phyloP scores from a whole-genome alignment of 2,113 vertebrate genomes.

The Dascyllus trimaculatus region DNA sequence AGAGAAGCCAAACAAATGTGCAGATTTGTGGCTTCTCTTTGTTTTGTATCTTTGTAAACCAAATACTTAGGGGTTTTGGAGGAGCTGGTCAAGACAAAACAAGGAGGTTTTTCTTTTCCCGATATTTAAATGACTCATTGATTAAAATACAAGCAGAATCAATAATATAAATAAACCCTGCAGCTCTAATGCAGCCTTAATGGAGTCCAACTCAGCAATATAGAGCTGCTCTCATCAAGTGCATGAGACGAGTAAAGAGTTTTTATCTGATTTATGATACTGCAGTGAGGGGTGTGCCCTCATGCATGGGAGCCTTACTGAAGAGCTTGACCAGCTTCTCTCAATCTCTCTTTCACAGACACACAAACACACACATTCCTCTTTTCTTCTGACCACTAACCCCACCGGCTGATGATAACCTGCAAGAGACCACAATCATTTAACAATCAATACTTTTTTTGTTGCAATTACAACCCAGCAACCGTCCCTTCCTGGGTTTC shows the following conservation, averaged over 20 bases:
- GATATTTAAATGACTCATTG: background rate
- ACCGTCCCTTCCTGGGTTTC: constrained; percentile 10
- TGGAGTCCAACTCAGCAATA: background rate
- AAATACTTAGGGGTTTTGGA: background rate
- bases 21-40: too few species aligned
- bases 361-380: constrained; percentile 11
- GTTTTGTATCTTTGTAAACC: background rate
- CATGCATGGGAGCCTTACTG: constrained; percentile 30
- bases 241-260: constrained; percentile 3
- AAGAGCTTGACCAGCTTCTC: background rate
- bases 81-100: background rate
- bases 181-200: background rate
- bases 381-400: constrained; percentile 1
- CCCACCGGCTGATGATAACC: constrained; percentile 9
- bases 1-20: background rate
- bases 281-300: constrained; percentile 48
- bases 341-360: background rate
- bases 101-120: background rate
- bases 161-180: background rate
- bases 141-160: background rate
- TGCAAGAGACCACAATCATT: constrained; percentile 33
- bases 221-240: background rate
- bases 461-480: constrained; percentile 38
- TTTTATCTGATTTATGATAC: constrained; percentile 51
- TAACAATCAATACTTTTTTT: constrained; percentile 60